Base-by-base conservation (phyloP, 1,140 invertebrate genomes). In the Danaus melanippus region DNA sequence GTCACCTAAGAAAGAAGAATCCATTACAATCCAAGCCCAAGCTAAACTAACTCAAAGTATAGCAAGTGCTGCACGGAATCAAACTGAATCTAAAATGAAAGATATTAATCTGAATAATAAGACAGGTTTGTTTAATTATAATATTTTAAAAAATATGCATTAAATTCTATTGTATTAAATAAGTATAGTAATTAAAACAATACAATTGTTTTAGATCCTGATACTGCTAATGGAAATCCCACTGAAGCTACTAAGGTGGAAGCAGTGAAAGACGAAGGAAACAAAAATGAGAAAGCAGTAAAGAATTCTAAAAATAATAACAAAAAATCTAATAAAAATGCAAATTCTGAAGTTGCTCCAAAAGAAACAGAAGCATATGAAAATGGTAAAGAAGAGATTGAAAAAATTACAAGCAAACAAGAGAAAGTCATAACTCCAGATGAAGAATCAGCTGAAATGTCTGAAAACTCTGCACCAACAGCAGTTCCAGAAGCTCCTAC, bases 331-430 rank as follows among this genome's bases (percentile, higher is more conserved):
- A 74, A 67, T 53, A 83, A 79, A 62, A 76, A 75, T 58, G 47
- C 74, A 42, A 76, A 67, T 50, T 72, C 63, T 71, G 79, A 84
- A 59, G 45, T 57, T 21, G 67, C 58, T 62, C 46, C 53, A 55
- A 45, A 67, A 44, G 77, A 79, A 62, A 69, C 58, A 50, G 76
- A 80, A 62, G 74, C 76, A 66, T 71, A 72, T 74, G 79, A 80
- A 71, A 86, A 84, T 76, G 79, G 78, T 69, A 81, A 78, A 78
- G 73, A 80, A 73, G 83, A 86, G 79, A 80, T 79, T 84, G 80
- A 84, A 76, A 83, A 79, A 71, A 59, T 77, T 71, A 78, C 64
- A 68, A 71, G 72, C 60, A 76, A 83, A 61, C 60, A 74, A 51
- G 74, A 77, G 8, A 68, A 60, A 55, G 46, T 46, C 10, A 39